A percentile compares a stretch with the other conserved stretches of the same genome.
Conservation (phyloP, 2,797 vertebrate species). For the Danio tinwini region DNA sequence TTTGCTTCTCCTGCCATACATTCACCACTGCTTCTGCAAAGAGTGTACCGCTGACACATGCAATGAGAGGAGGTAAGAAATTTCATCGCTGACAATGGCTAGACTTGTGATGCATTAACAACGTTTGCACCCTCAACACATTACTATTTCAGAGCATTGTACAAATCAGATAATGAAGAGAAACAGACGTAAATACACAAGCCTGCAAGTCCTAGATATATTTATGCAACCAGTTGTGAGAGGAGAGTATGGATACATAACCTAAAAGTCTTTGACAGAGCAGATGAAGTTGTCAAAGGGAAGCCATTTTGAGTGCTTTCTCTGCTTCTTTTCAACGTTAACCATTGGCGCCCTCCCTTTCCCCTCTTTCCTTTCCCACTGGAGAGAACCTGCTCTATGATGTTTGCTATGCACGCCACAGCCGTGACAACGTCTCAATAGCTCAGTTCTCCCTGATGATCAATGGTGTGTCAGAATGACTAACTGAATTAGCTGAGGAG, state of each 20-base stretch:
- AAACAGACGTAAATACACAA: constrained; percentile 3
- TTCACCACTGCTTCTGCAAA: constrained; percentile 26
- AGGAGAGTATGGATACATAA: neutral
- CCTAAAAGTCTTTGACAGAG: constrained; percentile 15
- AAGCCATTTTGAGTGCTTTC: constrained; percentile 58
- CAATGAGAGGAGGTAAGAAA: constrained; percentile 42
- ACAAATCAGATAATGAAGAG: constrained; percentile 12
- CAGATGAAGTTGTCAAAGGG: constrained; percentile 44
- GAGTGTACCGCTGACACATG: constrained; percentile 41
- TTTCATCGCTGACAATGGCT: constrained; percentile 49
- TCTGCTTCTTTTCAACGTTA: constrained; percentile 20
- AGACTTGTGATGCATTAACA: constrained; percentile 42
- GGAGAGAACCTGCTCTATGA: constrained; percentile 56
- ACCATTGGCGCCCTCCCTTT: constrained; percentile 35
- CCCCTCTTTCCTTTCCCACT: constrained; percentile 46
- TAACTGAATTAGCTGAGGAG: constrained; percentile 65
- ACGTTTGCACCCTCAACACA: constrained; percentile 33
- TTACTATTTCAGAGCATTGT: constrained; percentile 15
- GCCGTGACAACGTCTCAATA: constrained; percentile 61
- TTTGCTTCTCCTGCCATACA: constrained; percentile 40
- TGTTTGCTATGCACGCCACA: constrained; percentile 58
- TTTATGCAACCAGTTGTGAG: neutral
- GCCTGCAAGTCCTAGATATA: neutral
- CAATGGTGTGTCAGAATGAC: constrained; percentile 65
- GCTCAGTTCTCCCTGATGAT: constrained; percentile 62